Percentiles rank a stretch among this genome's conserved stretches.
phyloP scores from a whole-genome alignment of 2,797 vertebrate genomes.

The Sebastes steindachneri region DNA sequence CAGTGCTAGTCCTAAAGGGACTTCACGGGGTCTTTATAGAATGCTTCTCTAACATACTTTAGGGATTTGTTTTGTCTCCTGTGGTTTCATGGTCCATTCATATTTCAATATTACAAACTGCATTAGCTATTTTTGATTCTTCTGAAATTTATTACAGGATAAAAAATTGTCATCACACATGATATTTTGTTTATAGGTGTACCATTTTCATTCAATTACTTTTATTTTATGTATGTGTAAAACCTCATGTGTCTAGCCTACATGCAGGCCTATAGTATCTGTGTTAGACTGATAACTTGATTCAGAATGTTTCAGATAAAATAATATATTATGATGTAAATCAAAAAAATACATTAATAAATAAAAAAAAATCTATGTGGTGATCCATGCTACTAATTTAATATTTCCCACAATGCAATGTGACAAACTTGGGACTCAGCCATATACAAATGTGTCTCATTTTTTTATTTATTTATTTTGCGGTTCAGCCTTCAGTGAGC shows the following conservation, averaged over 20 bases:
- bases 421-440: not conserved
- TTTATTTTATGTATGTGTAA: not conserved
- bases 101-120: not conserved
- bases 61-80: slow-evolving; percentile 39
- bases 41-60: slow-evolving; percentile 12
- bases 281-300: not conserved
- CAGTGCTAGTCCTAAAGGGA: not conserved
- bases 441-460: slow-evolving; percentile 15
- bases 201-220: not conserved
- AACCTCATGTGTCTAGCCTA: not conserved
- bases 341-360: not conserved
- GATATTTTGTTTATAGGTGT: not conserved
- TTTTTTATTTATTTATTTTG: not conserved
- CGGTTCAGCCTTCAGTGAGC: not conserved
- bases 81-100: slow-evolving; percentile 33
- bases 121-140: slow-evolving; percentile 8
- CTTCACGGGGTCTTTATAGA: not conserved
- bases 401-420: not conserved
- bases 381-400: not conserved
- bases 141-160: not conserved
- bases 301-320: not conserved
- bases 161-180: not conserved
- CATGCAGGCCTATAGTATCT: not conserved
- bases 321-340: not conserved
- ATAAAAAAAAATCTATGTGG: not conserved